Evolutionary conservation across 1,140 invertebrate genomes (phyloP).

Genomic region (Macrosteles quadrilineatus): DNA sequence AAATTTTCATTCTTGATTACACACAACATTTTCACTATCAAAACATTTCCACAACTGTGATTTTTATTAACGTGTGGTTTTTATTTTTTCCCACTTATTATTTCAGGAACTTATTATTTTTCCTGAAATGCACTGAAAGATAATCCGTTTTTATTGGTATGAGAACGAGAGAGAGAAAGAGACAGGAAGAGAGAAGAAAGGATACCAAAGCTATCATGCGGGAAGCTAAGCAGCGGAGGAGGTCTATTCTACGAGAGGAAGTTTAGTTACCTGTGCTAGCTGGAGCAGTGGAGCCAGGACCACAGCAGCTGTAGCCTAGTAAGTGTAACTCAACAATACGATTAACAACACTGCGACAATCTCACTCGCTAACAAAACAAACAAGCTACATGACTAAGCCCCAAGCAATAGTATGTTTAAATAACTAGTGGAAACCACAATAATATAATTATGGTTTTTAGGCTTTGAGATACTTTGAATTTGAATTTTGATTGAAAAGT

Average conservation of each 20-base stretch:
- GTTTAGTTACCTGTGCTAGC: slow-evolving; percentile 8
- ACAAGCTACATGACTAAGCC: not conserved
- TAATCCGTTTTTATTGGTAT: slow-evolving; percentile 14
- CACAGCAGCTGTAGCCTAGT: not conserved
- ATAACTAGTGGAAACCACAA: too few species aligned
- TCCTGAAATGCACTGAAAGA: too few species aligned
- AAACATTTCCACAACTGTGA: too few species aligned
- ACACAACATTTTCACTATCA: too few species aligned
- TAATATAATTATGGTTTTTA: too few species aligned
- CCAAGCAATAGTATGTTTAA: too few species aligned
- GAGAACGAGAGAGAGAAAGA: not conserved
- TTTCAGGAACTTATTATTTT: too few species aligned
- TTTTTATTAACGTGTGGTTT: too few species aligned
- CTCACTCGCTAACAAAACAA: not conserved
- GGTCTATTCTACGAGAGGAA: not conserved
- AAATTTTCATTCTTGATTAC: too few species aligned
- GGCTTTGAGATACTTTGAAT: too few species aligned
- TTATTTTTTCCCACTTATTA: too few species aligned
- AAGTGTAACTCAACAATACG: slow-evolving; percentile 4
- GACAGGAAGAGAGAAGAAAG: not conserved
- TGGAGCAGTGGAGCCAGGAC: not conserved
- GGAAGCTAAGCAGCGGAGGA: slow-evolving; percentile 19
- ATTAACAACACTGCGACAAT: not conserved
- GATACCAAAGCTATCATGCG: slow-evolving; percentile 8
- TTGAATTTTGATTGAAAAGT: too few species aligned